Base-by-base conservation (phyloP, 2,797 vertebrate genomes). In the Danio choprae region DNA sequence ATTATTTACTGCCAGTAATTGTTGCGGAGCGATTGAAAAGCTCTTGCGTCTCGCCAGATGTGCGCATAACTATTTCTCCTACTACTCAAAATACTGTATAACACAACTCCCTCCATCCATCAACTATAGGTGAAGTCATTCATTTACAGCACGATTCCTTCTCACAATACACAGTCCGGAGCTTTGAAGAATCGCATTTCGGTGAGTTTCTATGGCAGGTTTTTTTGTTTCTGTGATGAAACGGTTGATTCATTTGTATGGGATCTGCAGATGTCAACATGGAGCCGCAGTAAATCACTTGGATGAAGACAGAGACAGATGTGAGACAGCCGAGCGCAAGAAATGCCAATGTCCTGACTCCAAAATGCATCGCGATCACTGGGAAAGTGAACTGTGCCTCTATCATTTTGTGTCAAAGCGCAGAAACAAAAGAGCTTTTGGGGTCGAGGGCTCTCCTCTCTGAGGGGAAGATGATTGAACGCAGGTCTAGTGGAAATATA, bases 1-100 rank as follows among this genome's bases (percentile, higher is more conserved):
- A 64, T 60, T 67, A 79, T 84, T 74, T 67, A 58, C 59, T 77
- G 73, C 74, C 80, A 79, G 75, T 65, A 72, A 79, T 75, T 84
- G 80, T 65, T 81, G 62, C 51, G 0, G 43, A 70, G 41, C 62
- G 65, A 51, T 77, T 67, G 41, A 79, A 79, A 81, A 55, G 72
- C 56, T 56, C 48, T 3, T 7, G 9, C 10, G 20, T 78, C 38
- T 59, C 10, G 51, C 74, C 72, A 79, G 70, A 62, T 62, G 51
- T 50, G 55, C n/a, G 9, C 40, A 75, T 43, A 59, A 58, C 53
- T 73, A 64, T 74, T 80, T 55, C 38, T 13, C 36, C 60, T 20
- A 72, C 56, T 22, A 51, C 55, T 67, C 5, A 79, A 59, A 77
- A 50, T 48, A 53, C 43, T 44, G 58, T 50, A 69, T 58, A 64